Percentiles rank a stretch among this genome's conserved stretches.
phyloP scores from a whole-genome alignment of 2,888 invertebrate species.

The Pinctada fucata region DNA sequence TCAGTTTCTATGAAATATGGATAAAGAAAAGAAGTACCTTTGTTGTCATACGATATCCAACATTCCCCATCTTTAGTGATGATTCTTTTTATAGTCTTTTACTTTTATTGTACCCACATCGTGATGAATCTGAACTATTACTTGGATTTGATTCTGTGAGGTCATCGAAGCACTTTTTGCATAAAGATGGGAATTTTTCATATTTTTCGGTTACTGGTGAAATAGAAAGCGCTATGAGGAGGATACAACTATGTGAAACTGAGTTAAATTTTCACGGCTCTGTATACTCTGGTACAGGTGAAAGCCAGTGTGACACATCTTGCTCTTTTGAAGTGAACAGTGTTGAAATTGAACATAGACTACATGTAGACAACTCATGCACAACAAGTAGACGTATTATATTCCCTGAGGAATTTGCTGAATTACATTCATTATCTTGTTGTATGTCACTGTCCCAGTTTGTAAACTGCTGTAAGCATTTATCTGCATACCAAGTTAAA shows the following conservation, averaged over 20 bases:
- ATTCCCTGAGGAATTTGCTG: neutral
- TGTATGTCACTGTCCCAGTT: neutral
- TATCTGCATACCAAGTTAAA: neutral
- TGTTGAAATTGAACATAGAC: neutral
- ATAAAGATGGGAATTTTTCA: constrained; percentile 1
- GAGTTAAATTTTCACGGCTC: too few relatives aligned
- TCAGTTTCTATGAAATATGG: constrained; percentile 26
- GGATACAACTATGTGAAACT: constrained; percentile 14
- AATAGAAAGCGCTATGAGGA: constrained; percentile 23
- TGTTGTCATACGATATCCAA: constrained; percentile 19
- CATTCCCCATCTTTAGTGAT: constrained; percentile 17
- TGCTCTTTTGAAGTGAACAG: neutral
- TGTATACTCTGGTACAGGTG: too few relatives aligned
- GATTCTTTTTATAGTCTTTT: constrained; percentile 28
- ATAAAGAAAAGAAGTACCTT: constrained; percentile 21
- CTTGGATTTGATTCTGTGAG: constrained; percentile 9
- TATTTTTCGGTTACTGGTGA: constrained; percentile 16
- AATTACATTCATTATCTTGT: constrained; percentile 26
- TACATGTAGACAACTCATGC: too few relatives aligned
- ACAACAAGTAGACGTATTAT: too few relatives aligned
- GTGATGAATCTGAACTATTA: constrained; percentile 26
- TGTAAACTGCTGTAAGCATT: neutral
- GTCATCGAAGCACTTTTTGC: constrained; percentile 17
- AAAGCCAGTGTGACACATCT: neutral
- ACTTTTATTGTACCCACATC: constrained; percentile 27